Conservation (phyloP, 2,888 invertebrate species). For the Melinopterus prodromus region DNA sequence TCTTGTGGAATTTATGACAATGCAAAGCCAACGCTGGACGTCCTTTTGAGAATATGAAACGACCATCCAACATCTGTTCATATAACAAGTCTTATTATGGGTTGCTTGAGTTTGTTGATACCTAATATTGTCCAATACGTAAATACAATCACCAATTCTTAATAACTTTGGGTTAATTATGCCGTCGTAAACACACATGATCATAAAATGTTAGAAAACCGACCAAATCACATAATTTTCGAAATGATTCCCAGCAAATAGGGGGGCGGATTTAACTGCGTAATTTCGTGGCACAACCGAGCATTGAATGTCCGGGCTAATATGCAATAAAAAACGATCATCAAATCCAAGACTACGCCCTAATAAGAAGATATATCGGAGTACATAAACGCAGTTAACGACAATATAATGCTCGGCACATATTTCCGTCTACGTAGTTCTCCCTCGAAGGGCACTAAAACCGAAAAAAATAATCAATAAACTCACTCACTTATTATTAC, state of each 20-base stretch:
- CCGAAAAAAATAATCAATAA: neutral
- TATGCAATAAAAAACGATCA: neutral
- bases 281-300: neutral
- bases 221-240: neutral
- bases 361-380: neutral
- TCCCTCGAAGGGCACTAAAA: neutral
- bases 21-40: no score
- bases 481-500: neutral
- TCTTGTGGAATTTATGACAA: no score
- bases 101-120: no score
- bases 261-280: neutral
- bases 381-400: conserved; percentile 4
- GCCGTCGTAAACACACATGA: neutral
- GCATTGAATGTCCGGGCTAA: neutral
- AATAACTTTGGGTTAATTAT: no score
- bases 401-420: neutral
- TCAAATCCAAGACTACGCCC: neutral
- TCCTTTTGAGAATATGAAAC: no score
- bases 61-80: no score
- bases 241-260: neutral
- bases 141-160: no score
- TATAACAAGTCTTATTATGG: no score
- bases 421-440: neutral
- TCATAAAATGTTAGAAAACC: neutral
- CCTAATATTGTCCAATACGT: no score